Percentiles rank a stretch among this genome's conserved stretches.
These are phyloP conservation scores for Alsophila aescularia DNA, from an alignment of 2,888 invertebrate genomes.

Conservation along the genomic window DNA sequence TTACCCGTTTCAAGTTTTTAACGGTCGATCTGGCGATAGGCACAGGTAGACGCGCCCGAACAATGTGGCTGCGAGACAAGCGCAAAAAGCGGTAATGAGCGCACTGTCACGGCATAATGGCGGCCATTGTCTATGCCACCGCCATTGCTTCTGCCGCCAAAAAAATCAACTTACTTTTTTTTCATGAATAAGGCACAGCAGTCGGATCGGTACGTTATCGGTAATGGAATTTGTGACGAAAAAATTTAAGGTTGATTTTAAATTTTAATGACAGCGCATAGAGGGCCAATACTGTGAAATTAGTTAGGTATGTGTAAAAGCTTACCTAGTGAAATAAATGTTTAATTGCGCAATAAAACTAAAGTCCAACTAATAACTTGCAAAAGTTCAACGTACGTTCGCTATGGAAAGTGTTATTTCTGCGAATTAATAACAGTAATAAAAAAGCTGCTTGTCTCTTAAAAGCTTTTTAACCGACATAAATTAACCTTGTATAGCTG, in stretches of 20 bases:
- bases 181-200: slow-evolving; percentile 36
- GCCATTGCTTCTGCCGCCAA: slow-evolving; percentile 55
- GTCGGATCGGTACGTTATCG: slow-evolving; percentile 38
- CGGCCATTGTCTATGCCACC: slow-evolving; percentile 73
- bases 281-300: background rate
- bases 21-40: slow-evolving; percentile 59
- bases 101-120: slow-evolving; percentile 75
- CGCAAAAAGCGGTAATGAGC: slow-evolving; percentile 80
- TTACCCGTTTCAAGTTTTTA: slow-evolving; percentile 34
- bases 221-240: slow-evolving; percentile 39
- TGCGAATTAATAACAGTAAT: slow-evolving; percentile 30
- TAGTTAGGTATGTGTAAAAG: slow-evolving; percentile 2
- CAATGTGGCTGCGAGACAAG: slow-evolving; percentile 59
- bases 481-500: slow-evolving; percentile 34
- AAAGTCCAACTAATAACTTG: slow-evolving; percentile 24
- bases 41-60: slow-evolving; percentile 74
- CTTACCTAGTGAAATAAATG: slow-evolving; percentile 1
- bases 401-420: slow-evolving; percentile 34
- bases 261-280: slow-evolving; percentile 25
- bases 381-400: slow-evolving; percentile 38
- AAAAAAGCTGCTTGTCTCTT: slow-evolving; percentile 27
- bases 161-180: slow-evolving; percentile 47
- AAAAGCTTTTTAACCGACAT: slow-evolving; percentile 22
- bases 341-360: slow-evolving; percentile 34
- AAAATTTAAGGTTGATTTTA: slow-evolving; percentile 27